These are phyloP conservation scores for Xenopus laevis DNA, from an alignment of 2,113 vertebrate genomes.

Conservation along the genomic window DNA sequence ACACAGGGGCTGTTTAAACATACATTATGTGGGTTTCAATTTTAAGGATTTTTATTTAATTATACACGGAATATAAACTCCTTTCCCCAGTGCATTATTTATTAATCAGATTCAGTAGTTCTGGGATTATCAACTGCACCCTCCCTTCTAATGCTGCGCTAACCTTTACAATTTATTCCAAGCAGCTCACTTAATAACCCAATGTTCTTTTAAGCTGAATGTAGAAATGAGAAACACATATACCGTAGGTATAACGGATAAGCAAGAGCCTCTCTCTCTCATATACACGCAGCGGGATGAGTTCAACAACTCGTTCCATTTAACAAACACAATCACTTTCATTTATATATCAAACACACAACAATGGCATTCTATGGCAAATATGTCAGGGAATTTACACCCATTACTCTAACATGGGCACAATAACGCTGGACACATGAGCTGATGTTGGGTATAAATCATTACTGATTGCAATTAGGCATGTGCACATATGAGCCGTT, in stretches of 20 bases:
- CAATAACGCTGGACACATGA: too few relatives aligned
- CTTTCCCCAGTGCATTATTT: conserved; percentile 16
- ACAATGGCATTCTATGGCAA: neutral
- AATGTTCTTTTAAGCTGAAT: conserved; percentile 39
- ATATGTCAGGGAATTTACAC: neutral
- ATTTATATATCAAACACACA: conserved; percentile 5
- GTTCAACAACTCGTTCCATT: conserved; percentile 17
- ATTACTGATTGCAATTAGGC: too few relatives aligned
- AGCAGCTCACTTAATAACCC: conserved; percentile 32
- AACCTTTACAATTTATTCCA: conserved; percentile 25
- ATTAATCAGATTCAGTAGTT: conserved; percentile 11
- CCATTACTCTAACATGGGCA: neutral
- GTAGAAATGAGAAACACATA: conserved; percentile 34
- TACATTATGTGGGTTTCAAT: conserved; percentile 1
- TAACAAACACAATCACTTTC: conserved; percentile 27
- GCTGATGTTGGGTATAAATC: too few relatives aligned
- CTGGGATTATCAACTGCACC: neutral
- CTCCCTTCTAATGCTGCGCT: conserved; percentile 4
- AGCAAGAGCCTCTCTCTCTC: neutral
- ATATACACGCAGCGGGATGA: conserved; percentile 19
- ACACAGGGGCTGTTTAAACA: neutral
- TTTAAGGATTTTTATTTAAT: neutral
- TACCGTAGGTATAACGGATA: conserved; percentile 15
- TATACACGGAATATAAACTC: conserved; percentile 4
- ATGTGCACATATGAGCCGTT: too few relatives aligned